A percentile compares a stretch with the other conserved stretches of the same genome.
Conservation (phyloP, 2,113 vertebrate genomes). For the Varanus salvator region DNA sequence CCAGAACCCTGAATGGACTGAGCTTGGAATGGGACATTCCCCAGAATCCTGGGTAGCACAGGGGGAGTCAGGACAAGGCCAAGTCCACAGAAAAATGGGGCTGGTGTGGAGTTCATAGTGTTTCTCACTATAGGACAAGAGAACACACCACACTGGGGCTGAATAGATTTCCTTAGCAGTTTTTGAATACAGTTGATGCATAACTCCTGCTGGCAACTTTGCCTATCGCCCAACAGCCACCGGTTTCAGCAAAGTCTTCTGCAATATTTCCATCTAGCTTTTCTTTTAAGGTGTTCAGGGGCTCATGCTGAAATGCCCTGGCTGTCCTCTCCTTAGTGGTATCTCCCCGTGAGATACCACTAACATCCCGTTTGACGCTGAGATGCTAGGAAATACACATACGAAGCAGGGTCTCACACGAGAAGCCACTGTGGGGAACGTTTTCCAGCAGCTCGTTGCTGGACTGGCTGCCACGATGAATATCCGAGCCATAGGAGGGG, state of each 20-base stretch:
- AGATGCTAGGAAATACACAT: background rate
- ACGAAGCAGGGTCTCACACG: no score
- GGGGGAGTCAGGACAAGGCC: no score
- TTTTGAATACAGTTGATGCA: conserved; percentile 46
- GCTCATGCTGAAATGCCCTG: background rate
- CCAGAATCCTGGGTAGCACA: background rate
- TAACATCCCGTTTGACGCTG: background rate
- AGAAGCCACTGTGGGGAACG: no score
- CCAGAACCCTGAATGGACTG: no score
- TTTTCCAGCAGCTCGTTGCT: no score
- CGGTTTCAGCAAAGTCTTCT: conserved; percentile 30
- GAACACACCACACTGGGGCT: no score
- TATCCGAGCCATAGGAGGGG: no score
- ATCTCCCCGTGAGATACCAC: background rate
- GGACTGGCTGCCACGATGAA: no score
- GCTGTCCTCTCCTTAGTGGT: background rate
- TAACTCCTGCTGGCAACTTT: background rate
- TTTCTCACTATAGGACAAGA: no score
- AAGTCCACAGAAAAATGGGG: no score
- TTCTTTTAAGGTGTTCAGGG: background rate
- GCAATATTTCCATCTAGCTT: conserved; percentile 17
- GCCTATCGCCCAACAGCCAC: background rate
- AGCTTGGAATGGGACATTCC: background rate
- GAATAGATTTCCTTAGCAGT: background rate
- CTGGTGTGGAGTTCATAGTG: no score